Evolutionary conservation across 1,140 invertebrate species (phyloP), one percentile per base, ranked within the genome.

Genomic region (Steinernema feltiae): DNA sequence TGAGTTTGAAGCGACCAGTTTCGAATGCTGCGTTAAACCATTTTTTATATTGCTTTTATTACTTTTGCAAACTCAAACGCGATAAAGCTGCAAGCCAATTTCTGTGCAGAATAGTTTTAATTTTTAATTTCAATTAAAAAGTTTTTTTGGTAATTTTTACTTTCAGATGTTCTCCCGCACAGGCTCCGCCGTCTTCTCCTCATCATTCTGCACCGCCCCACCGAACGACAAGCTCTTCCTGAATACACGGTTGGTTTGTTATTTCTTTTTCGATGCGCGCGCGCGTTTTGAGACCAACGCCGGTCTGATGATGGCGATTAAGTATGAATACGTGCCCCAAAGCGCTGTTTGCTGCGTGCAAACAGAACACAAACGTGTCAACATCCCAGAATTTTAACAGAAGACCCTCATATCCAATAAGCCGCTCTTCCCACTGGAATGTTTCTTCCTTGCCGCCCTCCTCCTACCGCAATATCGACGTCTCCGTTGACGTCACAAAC

Each of bases 101-200:
- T n/a, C n/a, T n/a, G n/a, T n/a, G n/a, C n/a, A n/a, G n/a, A n/a
- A n/a, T n/a, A n/a, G n/a, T n/a, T n/a, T n/a, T n/a, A n/a, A n/a
- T n/a, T n/a, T n/a, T n/a, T n/a, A n/a, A n/a, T n/a, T n/a, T n/a
- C n/a, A n/a, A n/a, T n/a, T n/a, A n/a, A n/a, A n/a, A n/a, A n/a
- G n/a, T n/a, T n/a, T n/a, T 41, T 41, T 18, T 41, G 7, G 7
- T 63, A 63, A 15, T 15, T 27, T 7, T 3, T 15, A 3, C 12
- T 63, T 63, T 63, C 53, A 63, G 53, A 63, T 63, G 53, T 63
- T 63, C 53, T 15, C 53, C 53, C 53, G 53, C 53, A 63, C 53
- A 27, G 53, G 24, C 15, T 63, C 53, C 15, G 53, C 53, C 24
- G 53, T 63, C 7, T 63, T 63, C 53, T 27, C 53, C 3, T 63